Evolutionary conservation across 2,888 invertebrate genomes (phyloP), one percentile per base, ranked within the genome.

Genomic region (Nesidiocoris tenuis): DNA sequence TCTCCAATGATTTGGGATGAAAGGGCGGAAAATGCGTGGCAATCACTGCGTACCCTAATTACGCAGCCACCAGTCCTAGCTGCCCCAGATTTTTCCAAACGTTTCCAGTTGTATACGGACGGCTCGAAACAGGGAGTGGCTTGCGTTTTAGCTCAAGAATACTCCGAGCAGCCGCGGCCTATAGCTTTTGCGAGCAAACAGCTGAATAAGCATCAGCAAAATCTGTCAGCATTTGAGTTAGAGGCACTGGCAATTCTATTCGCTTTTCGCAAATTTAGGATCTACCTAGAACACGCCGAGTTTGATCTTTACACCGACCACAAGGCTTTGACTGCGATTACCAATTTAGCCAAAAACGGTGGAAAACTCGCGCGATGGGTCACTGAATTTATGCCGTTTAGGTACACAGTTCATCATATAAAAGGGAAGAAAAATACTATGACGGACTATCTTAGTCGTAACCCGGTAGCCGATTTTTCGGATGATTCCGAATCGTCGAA

Each of bases 11-110:
- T 63, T 2, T 19, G 22, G 22, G 63, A 63, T 63, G 21, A 63
- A 19, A 7, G 17, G 17, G 61, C 61, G 9, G 64, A 74, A 56
- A 65, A 18, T 1, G 24, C 74, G 0, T 74, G 74, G 74, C 39
- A 57, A 23, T n/a, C 64, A 7, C 17, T 74, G 1, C 64, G 74
- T 12, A 56, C 54, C 19, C 18, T 55, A 1, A 54, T 74, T 2
- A 74, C 74, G 3, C 16, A 25, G 16, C 74, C 65, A 5, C 74
- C 74, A 5, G 74, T 65, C n/a, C 74, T 74, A 2, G 18, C 54
- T 19, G 22, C 66, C 1, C 74, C 74, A 7, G 74, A 74, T 66
- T 74, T 74, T 21, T 2, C 18, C 7, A 64, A 66, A 23, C 39
- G 57, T 2, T 74, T 74, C 57, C 12, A 55, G 16, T 57, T 74